Percentiles rank a stretch among this genome's conserved stretches.
phyloP scores from a whole-genome alignment of 64 coral and sea anemone species.

The Dendronephthya gigantea region DNA sequence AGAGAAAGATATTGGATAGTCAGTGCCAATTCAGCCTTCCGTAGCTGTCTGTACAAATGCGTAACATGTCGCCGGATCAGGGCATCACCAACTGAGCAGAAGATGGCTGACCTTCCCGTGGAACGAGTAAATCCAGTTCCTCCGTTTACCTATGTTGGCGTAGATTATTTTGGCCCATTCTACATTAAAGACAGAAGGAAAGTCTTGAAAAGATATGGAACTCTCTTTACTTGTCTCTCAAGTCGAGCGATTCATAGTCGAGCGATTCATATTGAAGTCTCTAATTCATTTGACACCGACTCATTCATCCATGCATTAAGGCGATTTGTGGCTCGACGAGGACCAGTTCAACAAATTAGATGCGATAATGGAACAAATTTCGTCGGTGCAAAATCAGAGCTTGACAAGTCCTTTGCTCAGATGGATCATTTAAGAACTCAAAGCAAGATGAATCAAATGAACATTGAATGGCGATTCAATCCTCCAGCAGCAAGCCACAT shows the following conservation, averaged over 20 bases:
- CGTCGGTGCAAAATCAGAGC: too few relatives aligned
- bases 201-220: not conserved
- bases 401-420: too few relatives aligned
- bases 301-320: not conserved
- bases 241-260: too few relatives aligned
- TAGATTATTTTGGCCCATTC: not conserved
- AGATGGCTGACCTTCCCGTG: not conserved
- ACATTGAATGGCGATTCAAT: too few relatives aligned
- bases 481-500: too few relatives aligned
- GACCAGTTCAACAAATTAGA: not conserved
- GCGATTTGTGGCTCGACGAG: not conserved
- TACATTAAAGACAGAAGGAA: not conserved
- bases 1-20: not conserved
- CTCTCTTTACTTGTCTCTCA: not conserved
- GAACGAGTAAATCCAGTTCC: not conserved
- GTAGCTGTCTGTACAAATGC: not conserved
- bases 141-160: not conserved
- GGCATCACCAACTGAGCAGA: not conserved
- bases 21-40: not conserved
- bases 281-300: not conserved
- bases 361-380: not conserved
- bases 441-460: too few relatives aligned
- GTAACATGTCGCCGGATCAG: not conserved
- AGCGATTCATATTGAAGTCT: not conserved
- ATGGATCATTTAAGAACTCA: too few relatives aligned